Evolutionary conservation across 2,888 invertebrate species (phyloP).

Genomic region (Crossocerus cetratus): DNA sequence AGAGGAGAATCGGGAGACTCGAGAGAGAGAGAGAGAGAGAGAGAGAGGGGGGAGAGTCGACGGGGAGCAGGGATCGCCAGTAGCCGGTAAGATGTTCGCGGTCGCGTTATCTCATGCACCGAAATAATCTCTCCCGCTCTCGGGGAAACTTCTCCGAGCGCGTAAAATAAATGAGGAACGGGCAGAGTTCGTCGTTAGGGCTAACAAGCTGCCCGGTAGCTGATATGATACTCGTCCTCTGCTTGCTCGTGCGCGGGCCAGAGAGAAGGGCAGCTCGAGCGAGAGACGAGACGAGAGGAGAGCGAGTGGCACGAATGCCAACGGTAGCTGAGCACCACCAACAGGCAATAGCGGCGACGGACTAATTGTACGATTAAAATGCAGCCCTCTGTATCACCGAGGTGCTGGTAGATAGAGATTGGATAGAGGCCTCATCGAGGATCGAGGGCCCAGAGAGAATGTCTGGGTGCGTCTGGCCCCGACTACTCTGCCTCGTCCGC

Average conservation of each 20-base stretch:
- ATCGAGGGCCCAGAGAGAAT: background rate
- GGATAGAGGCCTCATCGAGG: slow-evolving; percentile 1
- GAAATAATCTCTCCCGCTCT: slow-evolving; percentile 33
- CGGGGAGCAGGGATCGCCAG: too few species aligned
- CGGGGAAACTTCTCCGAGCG: slow-evolving; percentile 17
- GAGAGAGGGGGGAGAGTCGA: too few species aligned
- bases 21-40: too few species aligned
- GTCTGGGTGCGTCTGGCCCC: too few species aligned
- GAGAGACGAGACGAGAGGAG: background rate
- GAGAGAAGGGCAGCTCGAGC: background rate
- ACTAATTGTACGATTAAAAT: slow-evolving; percentile 47
- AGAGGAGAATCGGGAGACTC: background rate
- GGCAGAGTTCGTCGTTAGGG: slow-evolving; percentile 26
- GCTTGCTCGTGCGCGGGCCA: background rate
- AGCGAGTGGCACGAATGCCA: background rate
- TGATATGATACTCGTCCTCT: slow-evolving; percentile 15
- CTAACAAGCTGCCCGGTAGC: slow-evolving; percentile 27
- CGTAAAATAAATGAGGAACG: slow-evolving; percentile 16
- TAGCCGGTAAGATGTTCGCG: background rate
- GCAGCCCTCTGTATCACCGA: slow-evolving; percentile 25
- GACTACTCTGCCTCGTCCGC: too few species aligned
- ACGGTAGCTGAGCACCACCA: background rate
- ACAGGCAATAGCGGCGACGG: slow-evolving; percentile 14
- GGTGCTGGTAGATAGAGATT: background rate
- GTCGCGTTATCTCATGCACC: slow-evolving; percentile 33